Conservation (phyloP, 2,113 vertebrate species). For the Rynchops niger region DNA sequence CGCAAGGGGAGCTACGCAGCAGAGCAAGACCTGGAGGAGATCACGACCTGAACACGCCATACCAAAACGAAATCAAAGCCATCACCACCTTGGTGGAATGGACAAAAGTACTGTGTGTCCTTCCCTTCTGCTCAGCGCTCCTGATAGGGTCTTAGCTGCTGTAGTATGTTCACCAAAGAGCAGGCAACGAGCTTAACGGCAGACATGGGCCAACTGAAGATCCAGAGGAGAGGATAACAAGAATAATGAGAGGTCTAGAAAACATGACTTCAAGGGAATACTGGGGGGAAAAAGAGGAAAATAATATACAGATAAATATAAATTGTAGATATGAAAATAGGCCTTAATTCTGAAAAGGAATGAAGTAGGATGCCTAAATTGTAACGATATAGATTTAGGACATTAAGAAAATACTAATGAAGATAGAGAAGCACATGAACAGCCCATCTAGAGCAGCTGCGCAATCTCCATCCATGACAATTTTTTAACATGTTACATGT, state of each 20-base stretch:
- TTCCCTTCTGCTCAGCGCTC: not conserved
- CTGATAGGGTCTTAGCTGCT: not conserved
- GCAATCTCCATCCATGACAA: not conserved
- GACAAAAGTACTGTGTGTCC: not conserved
- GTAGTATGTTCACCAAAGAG: not conserved
- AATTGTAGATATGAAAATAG: not conserved
- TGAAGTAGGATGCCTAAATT: not conserved
- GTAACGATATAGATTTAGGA: not conserved
- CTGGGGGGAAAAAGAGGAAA: fast-evolving
- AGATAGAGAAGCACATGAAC: not conserved
- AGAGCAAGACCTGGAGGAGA: not conserved
- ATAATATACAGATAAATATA: not conserved
- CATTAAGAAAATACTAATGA: not conserved
- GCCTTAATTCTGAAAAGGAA: not conserved
- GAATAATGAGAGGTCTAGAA: not conserved
- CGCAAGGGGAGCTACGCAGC: fast-evolving
- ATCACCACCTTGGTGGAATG: not conserved
- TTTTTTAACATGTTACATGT: not conserved
- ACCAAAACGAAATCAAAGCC: not conserved
- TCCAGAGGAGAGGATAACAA: not conserved
- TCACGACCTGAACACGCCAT: fast-evolving
- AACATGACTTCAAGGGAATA: not conserved
- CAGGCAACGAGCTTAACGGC: not conserved
- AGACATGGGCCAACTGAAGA: not conserved
- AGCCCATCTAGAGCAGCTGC: not conserved